phyloP scores from a whole-genome alignment of 2,113 vertebrate genomes.

The Nycticryphes semicollaris region DNA sequence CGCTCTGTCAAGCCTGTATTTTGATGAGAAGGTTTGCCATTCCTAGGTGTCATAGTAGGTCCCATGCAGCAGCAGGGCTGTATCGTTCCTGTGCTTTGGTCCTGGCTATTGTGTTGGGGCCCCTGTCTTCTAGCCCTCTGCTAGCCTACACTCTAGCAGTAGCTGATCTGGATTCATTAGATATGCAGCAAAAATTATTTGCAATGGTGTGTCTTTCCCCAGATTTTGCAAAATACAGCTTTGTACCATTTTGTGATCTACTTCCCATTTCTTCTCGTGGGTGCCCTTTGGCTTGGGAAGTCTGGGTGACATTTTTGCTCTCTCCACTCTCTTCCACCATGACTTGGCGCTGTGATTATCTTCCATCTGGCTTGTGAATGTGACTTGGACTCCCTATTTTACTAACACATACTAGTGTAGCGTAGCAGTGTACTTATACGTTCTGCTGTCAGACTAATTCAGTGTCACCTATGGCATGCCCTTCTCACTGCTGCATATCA shows the following conservation, averaged over 20 bases:
- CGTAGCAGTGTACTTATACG: not conserved
- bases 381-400: not conserved
- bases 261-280: not conserved
- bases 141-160: not conserved
- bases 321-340: not conserved
- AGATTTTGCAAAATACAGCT: not conserved
- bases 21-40: not conserved
- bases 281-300: not conserved
- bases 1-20: not conserved
- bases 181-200: rapidly evolving
- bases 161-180: not conserved
- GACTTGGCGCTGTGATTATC: not conserved
- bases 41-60: not conserved
- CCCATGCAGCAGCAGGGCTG: not conserved
- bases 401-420: not conserved
- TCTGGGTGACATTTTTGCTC: not conserved
- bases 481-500: not conserved
- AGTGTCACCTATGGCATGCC: not conserved
- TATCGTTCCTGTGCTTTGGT: not conserved
- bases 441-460: not conserved
- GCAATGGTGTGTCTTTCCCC: not conserved
- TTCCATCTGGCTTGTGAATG: not conserved
- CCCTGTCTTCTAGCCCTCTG: not conserved
- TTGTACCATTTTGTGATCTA: not conserved
- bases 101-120: not conserved